A percentile compares a stretch with the other conserved stretches of the same genome.
Evolutionary conservation across 2,888 invertebrate species (phyloP).

Genomic region (Callyntrura guangdongensis): DNA sequence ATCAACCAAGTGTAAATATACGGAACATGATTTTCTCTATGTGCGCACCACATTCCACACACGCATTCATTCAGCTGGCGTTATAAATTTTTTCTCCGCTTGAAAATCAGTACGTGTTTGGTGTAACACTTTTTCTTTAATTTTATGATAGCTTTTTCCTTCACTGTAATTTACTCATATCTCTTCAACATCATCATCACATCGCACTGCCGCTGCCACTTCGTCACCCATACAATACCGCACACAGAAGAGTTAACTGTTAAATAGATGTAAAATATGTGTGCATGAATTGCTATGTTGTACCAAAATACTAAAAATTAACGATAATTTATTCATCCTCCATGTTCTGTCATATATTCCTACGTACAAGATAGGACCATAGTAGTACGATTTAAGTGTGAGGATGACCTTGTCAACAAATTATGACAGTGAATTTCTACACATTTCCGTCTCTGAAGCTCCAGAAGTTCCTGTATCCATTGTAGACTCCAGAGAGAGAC

Average conservation of each 20-base stretch:
- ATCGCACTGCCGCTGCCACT: no score
- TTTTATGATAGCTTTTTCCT: no score
- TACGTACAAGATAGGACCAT: background rate
- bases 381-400: background rate
- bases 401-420: slow-evolving; percentile 64
- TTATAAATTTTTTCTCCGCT: background rate
- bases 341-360: background rate
- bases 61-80: background rate
- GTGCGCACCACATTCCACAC: background rate
- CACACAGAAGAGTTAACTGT: no score
- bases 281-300: no score
- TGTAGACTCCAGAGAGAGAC: background rate
- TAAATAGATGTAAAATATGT: no score
- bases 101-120: background rate
- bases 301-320: background rate
- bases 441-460: slow-evolving; percentile 41
- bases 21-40: background rate
- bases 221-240: background rate
- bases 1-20: background rate
- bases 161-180: no score
- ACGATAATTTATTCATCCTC: background rate
- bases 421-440: slow-evolving; percentile 44
- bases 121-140: no score
- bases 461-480: background rate
- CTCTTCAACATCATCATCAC: background rate